A percentile compares a stretch with the other conserved stretches of the same genome.
Evolutionary conservation across 2,888 invertebrate species (phyloP).

Genomic region (Crocallis elinguaria): DNA sequence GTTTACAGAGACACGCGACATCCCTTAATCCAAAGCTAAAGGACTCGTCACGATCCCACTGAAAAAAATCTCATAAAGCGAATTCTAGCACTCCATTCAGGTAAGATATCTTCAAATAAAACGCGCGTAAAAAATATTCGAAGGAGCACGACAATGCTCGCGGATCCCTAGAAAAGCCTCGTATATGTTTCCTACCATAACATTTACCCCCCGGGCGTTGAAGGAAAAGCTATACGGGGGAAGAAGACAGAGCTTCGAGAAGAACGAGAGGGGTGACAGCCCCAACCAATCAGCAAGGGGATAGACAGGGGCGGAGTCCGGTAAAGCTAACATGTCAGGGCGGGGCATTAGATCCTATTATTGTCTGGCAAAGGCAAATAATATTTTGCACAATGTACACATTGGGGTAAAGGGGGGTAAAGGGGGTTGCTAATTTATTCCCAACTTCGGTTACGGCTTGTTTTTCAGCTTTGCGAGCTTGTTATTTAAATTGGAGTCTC

Average conservation of each 20-base stretch:
- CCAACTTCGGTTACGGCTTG: conserved; percentile 84
- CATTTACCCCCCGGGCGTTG: conserved; percentile 84
- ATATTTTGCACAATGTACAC: conserved; percentile 90
- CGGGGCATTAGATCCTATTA: conserved; percentile 83
- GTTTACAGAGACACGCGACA: conserved; percentile 63
- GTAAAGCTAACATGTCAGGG: conserved; percentile 85
- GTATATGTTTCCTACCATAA: conserved; percentile 85
- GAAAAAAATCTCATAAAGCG: conserved; percentile 75
- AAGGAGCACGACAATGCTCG: conserved; percentile 71
- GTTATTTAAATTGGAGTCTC: conserved; percentile 84
- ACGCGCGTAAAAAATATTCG: conserved; percentile 79
- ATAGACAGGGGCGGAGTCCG: conserved; percentile 65
- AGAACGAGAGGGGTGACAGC: conserved; percentile 51
- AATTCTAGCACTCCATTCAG: conserved; percentile 82
- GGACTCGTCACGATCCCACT: conserved; percentile 52
- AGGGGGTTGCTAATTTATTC: conserved; percentile 82
- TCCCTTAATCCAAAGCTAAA: conserved; percentile 68
- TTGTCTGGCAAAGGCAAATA: conserved; percentile 88
- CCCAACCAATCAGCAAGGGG: conserved; percentile 63
- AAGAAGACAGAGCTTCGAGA: conserved; percentile 45
- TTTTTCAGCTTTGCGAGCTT: conserved; percentile 84
- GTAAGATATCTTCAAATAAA: conserved; percentile 77
- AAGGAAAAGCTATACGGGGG: conserved; percentile 76
- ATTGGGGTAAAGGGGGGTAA: conserved; percentile 78
- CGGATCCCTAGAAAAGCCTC: conserved; percentile 77